phyloP scores from a whole-genome alignment of 2,113 vertebrate genomes.

The Malurus alboscapulatus region DNA sequence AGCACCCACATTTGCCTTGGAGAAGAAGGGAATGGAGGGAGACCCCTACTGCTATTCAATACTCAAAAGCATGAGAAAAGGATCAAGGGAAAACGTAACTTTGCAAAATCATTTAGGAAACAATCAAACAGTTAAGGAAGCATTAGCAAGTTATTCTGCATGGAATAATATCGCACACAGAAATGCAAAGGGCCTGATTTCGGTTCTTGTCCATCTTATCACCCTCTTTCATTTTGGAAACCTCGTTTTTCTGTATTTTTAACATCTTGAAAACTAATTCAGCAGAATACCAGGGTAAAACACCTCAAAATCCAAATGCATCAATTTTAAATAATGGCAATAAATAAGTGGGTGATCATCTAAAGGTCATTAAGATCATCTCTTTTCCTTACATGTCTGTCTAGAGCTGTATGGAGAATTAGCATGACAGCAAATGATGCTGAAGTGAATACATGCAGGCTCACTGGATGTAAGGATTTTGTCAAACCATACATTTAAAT shows the following conservation, averaged over 20 bases:
- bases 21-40: neutral
- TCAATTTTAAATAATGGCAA: neutral
- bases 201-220: neutral
- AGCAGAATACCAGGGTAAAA: fast-evolving
- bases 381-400: neutral
- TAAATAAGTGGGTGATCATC: neutral
- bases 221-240: neutral
- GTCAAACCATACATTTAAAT: neutral
- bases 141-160: neutral
- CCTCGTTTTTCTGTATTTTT: neutral
- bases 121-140: neutral
- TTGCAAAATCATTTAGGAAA: neutral
- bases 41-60: neutral
- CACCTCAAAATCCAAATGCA: fast-evolving
- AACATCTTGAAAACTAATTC: neutral
- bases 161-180: neutral
- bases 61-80: neutral
- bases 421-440: neutral
- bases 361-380: neutral
- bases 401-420: neutral
- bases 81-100: neutral
- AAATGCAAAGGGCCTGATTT: neutral
- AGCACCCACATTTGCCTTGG: neutral
- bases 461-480: neutral
- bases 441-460: neutral